Evolutionary conservation across 2,888 invertebrate species (phyloP).

Genomic region (Venustoraphidia nigricollis): DNA sequence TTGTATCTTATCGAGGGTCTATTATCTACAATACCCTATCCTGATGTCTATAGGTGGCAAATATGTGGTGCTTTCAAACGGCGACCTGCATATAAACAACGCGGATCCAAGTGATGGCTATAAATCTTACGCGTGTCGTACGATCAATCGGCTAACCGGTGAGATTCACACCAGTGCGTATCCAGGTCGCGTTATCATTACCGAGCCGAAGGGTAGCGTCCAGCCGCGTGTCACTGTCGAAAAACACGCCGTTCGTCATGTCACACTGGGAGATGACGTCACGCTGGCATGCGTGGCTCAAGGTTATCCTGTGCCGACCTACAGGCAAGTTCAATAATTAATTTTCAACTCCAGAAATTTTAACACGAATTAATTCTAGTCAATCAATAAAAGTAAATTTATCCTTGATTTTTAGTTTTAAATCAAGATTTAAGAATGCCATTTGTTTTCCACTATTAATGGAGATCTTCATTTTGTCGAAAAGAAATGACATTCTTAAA

Average conservation of each 20-base stretch:
- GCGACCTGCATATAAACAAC: slow-evolving; percentile 70
- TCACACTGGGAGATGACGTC: slow-evolving; percentile 55
- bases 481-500: too few relatives aligned
- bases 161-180: slow-evolving; percentile 40
- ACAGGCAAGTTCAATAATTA: slow-evolving; percentile 37
- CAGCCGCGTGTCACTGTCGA: slow-evolving; percentile 59
- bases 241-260: slow-evolving; percentile 49
- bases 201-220: slow-evolving; percentile 61
- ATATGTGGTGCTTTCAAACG: slow-evolving; percentile 63
- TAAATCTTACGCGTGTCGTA: slow-evolving; percentile 67
- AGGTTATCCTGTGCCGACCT: slow-evolving; percentile 65
- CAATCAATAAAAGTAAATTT: too few relatives aligned
- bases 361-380: too few relatives aligned
- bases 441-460: too few relatives aligned
- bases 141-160: slow-evolving; percentile 62
- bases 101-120: slow-evolving; percentile 64
- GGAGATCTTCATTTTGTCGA: too few relatives aligned
- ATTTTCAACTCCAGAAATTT: too few relatives aligned
- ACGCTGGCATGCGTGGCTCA: slow-evolving; percentile 66
- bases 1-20: neutral
- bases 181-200: slow-evolving; percentile 50
- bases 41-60: slow-evolving; percentile 34
- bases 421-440: too few relatives aligned
- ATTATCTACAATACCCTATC: too few relatives aligned
- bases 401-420: too few relatives aligned